These are phyloP conservation scores for Endotricha flammealis DNA, from an alignment of 2,888 invertebrate species.

Conservation along the genomic window DNA sequence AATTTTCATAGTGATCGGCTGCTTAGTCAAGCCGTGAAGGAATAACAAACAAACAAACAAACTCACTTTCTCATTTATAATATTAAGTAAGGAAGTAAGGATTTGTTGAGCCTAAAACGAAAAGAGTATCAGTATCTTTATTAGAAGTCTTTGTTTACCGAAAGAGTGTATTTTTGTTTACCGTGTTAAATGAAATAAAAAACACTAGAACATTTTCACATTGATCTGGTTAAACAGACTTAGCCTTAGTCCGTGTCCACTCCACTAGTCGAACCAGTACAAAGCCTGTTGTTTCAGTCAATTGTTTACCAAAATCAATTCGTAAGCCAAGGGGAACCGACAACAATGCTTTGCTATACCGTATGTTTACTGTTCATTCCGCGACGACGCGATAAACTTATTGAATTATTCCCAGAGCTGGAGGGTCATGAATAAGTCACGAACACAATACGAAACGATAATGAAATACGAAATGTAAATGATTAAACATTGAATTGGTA, in stretches of 20 bases:
- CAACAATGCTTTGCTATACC: slow-evolving; percentile 6
- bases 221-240: background rate
- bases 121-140: no score
- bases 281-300: background rate
- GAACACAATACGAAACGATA: slow-evolving; percentile 4
- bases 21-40: no score
- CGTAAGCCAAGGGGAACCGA: background rate
- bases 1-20: no score
- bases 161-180: no score
- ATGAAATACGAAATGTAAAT: slow-evolving; percentile 8
- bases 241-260: background rate
- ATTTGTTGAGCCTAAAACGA: no score
- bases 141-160: no score
- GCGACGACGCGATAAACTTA: slow-evolving; percentile 6
- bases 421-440: slow-evolving; percentile 6
- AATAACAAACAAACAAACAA: no score
- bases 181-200: no score
- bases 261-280: background rate
- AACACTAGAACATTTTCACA: no score
- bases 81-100: no score
- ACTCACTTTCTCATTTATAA: no score
- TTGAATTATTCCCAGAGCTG: slow-evolving; percentile 5
- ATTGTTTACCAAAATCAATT: slow-evolving; percentile 9
- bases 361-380: slow-evolving; percentile 4
- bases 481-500: slow-evolving; percentile 4